Percentiles rank a stretch among this genome's conserved stretches.
phyloP scores from a whole-genome alignment of 2,113 vertebrate genomes.

The Octodon degus region DNA sequence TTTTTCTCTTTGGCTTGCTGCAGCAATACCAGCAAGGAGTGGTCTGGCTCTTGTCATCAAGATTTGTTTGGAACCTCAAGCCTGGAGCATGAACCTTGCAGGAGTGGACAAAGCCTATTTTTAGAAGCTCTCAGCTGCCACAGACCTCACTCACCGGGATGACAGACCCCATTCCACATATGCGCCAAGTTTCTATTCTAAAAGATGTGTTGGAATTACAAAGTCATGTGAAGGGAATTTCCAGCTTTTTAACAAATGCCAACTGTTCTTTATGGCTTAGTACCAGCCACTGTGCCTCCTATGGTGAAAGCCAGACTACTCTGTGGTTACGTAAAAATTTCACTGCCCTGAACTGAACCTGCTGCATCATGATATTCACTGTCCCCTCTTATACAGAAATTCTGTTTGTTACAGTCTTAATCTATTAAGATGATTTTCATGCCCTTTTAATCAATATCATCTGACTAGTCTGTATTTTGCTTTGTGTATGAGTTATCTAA shows the following conservation, averaged over 20 bases:
- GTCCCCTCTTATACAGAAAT: background rate
- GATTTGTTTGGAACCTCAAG: conserved; percentile 63
- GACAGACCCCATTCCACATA: conserved; percentile 67
- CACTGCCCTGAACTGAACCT: conserved; percentile 8
- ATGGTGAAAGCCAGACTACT: background rate
- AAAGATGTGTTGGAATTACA: conserved; percentile 58
- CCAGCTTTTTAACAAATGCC: conserved; percentile 23
- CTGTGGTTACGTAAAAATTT: conserved; percentile 31
- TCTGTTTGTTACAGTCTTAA: background rate
- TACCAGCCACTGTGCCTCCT: background rate
- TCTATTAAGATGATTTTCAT: background rate
- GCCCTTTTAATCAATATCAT: conserved; percentile 24
- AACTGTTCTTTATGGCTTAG: conserved; percentile 29
- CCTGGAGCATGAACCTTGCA: conserved; percentile 21
- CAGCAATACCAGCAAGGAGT: conserved; percentile 51
- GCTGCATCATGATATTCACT: background rate
- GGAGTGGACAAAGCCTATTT: conserved; percentile 70
- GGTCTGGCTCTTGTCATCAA: conserved; percentile 65
- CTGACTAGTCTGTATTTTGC: background rate
- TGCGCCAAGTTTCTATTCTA: conserved; percentile 56
- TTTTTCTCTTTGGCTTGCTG: conserved; percentile 49
- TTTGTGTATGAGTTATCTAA: conserved; percentile 32
- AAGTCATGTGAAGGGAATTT: conserved; percentile 23
- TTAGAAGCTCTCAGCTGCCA: conserved; percentile 74
- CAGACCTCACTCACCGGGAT: conserved; percentile 57